Conservation (phyloP, 2,888 invertebrate species). For the Luperina testacea region DNA sequence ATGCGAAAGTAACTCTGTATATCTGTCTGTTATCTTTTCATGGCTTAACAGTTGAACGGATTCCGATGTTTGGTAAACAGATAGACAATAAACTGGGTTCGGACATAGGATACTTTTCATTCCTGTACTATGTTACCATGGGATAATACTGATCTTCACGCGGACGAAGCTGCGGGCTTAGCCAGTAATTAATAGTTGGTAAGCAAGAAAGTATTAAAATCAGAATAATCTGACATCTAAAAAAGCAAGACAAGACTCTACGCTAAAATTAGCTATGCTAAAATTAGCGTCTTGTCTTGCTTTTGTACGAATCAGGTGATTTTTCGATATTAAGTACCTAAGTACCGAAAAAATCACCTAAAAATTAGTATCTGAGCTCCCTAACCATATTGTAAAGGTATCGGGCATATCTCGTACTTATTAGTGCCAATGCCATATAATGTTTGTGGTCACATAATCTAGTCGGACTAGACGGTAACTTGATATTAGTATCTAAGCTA, state of each 20-base stretch:
- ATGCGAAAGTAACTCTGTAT: background rate
- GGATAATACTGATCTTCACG: background rate
- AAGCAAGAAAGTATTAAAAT: background rate
- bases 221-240: background rate
- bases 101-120: no score
- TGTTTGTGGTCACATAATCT: constrained; percentile 83
- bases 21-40: background rate
- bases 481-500: constrained; percentile 75
- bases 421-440: constrained; percentile 86
- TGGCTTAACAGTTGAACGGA: background rate
- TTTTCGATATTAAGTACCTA: no score
- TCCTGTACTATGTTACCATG: no score
- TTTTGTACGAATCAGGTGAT: no score
- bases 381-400: constrained; percentile 61
- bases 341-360: background rate
- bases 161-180: background rate
- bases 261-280: no score
- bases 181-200: background rate
- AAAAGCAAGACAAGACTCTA: background rate
- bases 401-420: constrained; percentile 69
- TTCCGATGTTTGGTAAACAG: background rate
- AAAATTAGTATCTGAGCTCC: constrained; percentile 35
- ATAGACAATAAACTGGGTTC: background rate
- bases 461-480: constrained; percentile 79
- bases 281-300: no score